These are phyloP conservation scores for Papilio demoleus DNA, from an alignment of 2,888 invertebrate genomes.

Conservation along the genomic window DNA sequence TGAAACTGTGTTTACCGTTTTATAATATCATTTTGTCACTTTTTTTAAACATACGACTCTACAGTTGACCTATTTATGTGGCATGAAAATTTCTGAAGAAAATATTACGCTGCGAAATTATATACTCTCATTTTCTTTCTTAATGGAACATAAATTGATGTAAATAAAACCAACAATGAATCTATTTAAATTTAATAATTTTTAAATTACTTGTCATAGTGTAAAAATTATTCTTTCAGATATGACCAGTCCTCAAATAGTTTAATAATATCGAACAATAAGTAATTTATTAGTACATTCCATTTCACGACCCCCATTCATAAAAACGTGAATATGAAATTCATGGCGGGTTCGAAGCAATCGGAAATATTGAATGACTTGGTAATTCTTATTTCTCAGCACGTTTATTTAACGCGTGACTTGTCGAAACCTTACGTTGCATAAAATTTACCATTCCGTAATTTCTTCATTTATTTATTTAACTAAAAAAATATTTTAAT, in stretches of 20 bases:
- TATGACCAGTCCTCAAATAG: neutral
- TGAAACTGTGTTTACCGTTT: no score
- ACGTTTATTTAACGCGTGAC: constrained; percentile 16
- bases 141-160: neutral
- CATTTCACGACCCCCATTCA: neutral
- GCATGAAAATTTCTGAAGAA: neutral
- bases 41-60: neutral
- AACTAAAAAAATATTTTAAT: neutral
- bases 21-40: neutral
- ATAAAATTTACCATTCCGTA: constrained; percentile 6
- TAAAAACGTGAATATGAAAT: constrained; percentile 25
- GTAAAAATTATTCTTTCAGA: no score
- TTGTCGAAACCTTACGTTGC: constrained; percentile 12
- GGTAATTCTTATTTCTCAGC: constrained; percentile 13
- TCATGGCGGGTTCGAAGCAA: constrained; percentile 15
- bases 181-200: no score
- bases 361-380: constrained; percentile 29
- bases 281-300: constrained; percentile 14
- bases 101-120: neutral
- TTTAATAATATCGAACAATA: constrained; percentile 16
- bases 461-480: constrained; percentile 22
- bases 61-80: neutral
- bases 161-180: neutral
- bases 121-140: neutral
- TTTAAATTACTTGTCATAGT: no score